These are phyloP conservation scores for Mesopsocus fuscifrons DNA, from an alignment of 2,888 invertebrate species.

Conservation along the genomic window DNA sequence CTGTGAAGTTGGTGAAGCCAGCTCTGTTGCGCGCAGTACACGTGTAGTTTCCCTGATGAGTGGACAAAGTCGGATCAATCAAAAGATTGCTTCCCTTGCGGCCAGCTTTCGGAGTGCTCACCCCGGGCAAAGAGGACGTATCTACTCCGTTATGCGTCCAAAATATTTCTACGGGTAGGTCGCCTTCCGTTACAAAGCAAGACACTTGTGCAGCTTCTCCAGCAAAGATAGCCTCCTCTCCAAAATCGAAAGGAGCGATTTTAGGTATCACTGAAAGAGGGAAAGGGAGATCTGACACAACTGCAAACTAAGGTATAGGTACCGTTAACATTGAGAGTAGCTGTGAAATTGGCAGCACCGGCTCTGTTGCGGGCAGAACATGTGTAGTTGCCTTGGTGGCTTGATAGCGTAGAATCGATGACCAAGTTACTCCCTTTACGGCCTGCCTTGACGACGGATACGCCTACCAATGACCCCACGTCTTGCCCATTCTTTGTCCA, in stretches of 20 bases:
- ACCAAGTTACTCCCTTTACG: conserved; percentile 27
- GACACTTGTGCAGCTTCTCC: conserved; percentile 20
- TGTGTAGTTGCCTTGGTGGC: conserved; percentile 53
- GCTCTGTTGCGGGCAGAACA: conserved; percentile 48
- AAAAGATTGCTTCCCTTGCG: conserved; percentile 24
- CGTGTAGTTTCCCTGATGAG: conserved; percentile 36
- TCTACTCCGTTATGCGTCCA: conserved; percentile 19
- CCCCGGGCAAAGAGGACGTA: conserved; percentile 23
- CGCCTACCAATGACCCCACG: conserved; percentile 22
- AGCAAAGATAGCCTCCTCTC: conserved; percentile 17
- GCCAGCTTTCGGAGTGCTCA: conserved; percentile 29
- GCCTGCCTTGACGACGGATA: conserved; percentile 25
- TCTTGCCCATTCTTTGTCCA: conserved; percentile 31
- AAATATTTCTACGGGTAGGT: conserved; percentile 21
- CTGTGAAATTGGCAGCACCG: conserved; percentile 40
- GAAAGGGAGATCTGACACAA: not conserved
- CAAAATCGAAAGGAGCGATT: conserved; percentile 33
- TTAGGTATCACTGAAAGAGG: conserved; percentile 48
- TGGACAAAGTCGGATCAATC: conserved; percentile 36
- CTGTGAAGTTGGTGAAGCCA: conserved; percentile 30
- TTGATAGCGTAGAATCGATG: conserved; percentile 36
- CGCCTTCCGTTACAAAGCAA: conserved; percentile 22
- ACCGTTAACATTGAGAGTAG: conserved; percentile 51
- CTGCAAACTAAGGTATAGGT: conserved; percentile 18
- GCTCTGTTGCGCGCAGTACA: conserved; percentile 36